Conservation (phyloP, 2,797 vertebrate genomes). For the Phoxinus dragarum region DNA sequence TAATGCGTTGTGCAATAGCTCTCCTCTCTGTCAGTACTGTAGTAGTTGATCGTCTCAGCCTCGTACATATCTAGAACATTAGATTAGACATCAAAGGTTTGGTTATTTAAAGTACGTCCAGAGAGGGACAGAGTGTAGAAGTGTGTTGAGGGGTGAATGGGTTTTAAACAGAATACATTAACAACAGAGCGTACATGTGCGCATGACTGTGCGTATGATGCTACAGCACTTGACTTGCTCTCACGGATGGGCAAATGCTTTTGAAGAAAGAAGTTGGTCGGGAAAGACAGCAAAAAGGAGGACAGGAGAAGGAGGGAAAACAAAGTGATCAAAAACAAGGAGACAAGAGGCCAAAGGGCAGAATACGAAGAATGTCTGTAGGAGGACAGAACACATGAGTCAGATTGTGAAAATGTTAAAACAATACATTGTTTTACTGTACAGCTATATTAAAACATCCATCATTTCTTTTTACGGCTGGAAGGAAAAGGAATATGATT, state of each 20-base stretch:
- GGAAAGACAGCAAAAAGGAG: slow-evolving; percentile 32
- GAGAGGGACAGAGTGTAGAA: slow-evolving; percentile 29
- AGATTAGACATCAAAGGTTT: slow-evolving; percentile 55
- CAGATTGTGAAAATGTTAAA: slow-evolving; percentile 48
- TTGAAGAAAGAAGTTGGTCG: slow-evolving; percentile 37
- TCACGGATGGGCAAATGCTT: slow-evolving; percentile 41
- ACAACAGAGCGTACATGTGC: slow-evolving; percentile 4
- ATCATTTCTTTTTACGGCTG: slow-evolving; percentile 44
- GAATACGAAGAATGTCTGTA: slow-evolving; percentile 35
- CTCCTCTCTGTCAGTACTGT: slow-evolving; percentile 46
- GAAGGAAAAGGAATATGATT: slow-evolving; percentile 18
- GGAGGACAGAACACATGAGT: slow-evolving; percentile 53
- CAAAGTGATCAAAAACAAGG: slow-evolving; percentile 35
- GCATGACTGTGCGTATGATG: slow-evolving; percentile 23
- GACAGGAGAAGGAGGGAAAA: slow-evolving; percentile 43
- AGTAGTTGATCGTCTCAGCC: slow-evolving; percentile 41
- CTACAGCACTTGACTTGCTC: slow-evolving; percentile 34
- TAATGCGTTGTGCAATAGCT: slow-evolving; percentile 50
- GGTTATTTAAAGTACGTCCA: slow-evolving; percentile 49
- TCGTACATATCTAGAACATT: slow-evolving; percentile 46
- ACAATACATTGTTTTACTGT: slow-evolving; percentile 54
- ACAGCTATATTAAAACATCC: slow-evolving; percentile 59
- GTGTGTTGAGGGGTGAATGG: slow-evolving; percentile 29
- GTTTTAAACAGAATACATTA: slow-evolving; percentile 47
- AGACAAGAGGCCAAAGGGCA: slow-evolving; percentile 44